Base-by-base conservation (phyloP, 2,888 invertebrate species). In the Drosophila kuntzei region DNA sequence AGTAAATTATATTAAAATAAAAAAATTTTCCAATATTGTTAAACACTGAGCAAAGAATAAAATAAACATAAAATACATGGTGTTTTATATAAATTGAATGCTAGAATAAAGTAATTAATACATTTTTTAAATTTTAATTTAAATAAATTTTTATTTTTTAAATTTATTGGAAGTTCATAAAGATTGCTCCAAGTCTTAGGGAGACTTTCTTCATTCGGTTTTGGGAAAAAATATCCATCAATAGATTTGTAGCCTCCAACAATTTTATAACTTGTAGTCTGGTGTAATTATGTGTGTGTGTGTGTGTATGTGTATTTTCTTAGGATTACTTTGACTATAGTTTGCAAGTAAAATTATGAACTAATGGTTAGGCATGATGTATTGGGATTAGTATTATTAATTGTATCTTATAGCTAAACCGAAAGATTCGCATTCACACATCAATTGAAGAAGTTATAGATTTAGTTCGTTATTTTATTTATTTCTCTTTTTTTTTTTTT, bases 361-460 rank as follows among this genome's bases (percentile, higher is more conserved):
- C 75, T 65, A 75, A 70, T 62, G 60, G 22, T 44, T 66, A 51
- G 49, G 32, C 61, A 74, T 64, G 79, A 54, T 32, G 47, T n/a
- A 7, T 9, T 53, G 18, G 53, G 57, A 43, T 76, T 49, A 50
- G 20, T 54, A 69, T 39, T 49, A 36, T 69, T 44, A 44, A 61
- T 49, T 57, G 46, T 34, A 60, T 22, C 64, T 22, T 55, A 54
- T 44, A 57, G 44, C 60, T 54, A 71, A 49, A 12, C 43, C 64
- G 64, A 55, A 41, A 18, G 51, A 39, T 46, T 32, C 58, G 32
- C 68, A 74, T 46, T 47, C 50, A 44, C 9, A 54, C 27, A 36
- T 39, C 18, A 18, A 51, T 27, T 27, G 37, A 37, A 51, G 22
- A 14, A 16, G 8, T 53, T 32, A 36, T 22, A 14, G 14, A 14